Base-by-base conservation (phyloP, 2,888 invertebrate genomes). In the Pecten maximus region DNA sequence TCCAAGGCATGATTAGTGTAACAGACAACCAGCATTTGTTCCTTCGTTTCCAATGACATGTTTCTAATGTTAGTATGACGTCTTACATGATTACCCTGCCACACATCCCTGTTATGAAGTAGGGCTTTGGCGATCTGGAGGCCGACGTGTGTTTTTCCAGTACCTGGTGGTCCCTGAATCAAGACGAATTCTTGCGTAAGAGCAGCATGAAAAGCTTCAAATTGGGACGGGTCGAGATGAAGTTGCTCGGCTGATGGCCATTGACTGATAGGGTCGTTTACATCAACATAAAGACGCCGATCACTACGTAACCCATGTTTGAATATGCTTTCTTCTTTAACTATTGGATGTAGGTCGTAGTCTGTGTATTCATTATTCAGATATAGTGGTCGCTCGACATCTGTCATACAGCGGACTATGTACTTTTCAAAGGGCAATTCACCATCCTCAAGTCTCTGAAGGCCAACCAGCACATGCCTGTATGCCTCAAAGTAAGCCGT, bases 401-500 rank as follows among this genome's bases (percentile, higher is more conserved):
- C 74, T 86, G n/a, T 89, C 40, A 93, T 89, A 89, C 94, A 94
- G 8, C 91, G 40, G 2, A 95, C 92, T 19, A 95, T 92, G 88
- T 95, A 93, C 40, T 91, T 91, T 88, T 93, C 90, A 90, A 95
- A 95, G 0, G 95, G 94, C 35, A 95, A 89, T 10, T 94, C 92
- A 0, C 91, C 91, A n/a, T 91, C 86, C 86, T 97, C 96, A 89
- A 98, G 97, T 0, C 96, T 96, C 95, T 98, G 97, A 35, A 98
- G 95, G 19, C 98, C 98, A 93, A 97, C 97, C 89, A 98, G 97
- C 0, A 98, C 98, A 95, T 98, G 98, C 92, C 98, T 97, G 95
- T 98, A 98, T 0, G 98, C 98, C 95, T 98, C 98, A 96, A 98
- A 98, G 96, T 98, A 98, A 0, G 98, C 98, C 89, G 98, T 98